phyloP scores from a whole-genome alignment of 2,888 invertebrate species.

The Cordilura impudica region DNA sequence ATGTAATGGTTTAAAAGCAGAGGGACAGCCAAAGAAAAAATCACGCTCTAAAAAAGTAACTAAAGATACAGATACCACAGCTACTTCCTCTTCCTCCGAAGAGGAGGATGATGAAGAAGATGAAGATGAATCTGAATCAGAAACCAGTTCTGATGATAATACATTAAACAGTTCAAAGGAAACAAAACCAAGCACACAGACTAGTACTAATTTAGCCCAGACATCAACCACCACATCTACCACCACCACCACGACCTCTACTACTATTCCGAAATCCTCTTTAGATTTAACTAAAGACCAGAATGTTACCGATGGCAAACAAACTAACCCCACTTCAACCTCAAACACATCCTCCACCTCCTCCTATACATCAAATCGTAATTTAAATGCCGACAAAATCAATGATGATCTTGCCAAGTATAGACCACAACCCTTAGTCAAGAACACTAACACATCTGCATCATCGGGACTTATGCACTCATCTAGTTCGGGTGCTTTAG shows the following conservation, averaged over 20 bases:
- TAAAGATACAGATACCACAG: slow-evolving; percentile 46
- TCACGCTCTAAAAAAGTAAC: slow-evolving; percentile 46
- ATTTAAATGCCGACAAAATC: slow-evolving; percentile 57
- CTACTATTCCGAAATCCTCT: slow-evolving; percentile 69
- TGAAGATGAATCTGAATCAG: slow-evolving; percentile 61
- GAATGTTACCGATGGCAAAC: slow-evolving; percentile 64
- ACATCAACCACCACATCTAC: slow-evolving; percentile 62
- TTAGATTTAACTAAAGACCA: slow-evolving; percentile 64
- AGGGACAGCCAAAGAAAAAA: slow-evolving; percentile 50
- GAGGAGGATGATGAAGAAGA: slow-evolving; percentile 50
- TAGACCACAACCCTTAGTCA: slow-evolving; percentile 64
- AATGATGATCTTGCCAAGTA: slow-evolving; percentile 74
- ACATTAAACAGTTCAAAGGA: slow-evolving; percentile 60
- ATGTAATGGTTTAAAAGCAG: slow-evolving; percentile 48
- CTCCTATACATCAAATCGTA: slow-evolving; percentile 49
- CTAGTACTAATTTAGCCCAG: slow-evolving; percentile 52
- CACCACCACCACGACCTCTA: slow-evolving; percentile 67
- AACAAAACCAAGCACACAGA: slow-evolving; percentile 51
- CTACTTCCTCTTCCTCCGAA: slow-evolving; percentile 48
- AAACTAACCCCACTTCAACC: slow-evolving; percentile 53
- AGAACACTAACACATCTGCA: slow-evolving; percentile 43
- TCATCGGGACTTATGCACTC: slow-evolving; percentile 70
- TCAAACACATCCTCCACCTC: slow-evolving; percentile 60
- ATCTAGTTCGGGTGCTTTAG: slow-evolving; percentile 73
- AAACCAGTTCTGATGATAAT: slow-evolving; percentile 66